Evolutionary conservation across 1,140 invertebrate genomes (phyloP), one percentile per base, ranked within the genome.

Genomic region (Tetramorium simillimum): DNA sequence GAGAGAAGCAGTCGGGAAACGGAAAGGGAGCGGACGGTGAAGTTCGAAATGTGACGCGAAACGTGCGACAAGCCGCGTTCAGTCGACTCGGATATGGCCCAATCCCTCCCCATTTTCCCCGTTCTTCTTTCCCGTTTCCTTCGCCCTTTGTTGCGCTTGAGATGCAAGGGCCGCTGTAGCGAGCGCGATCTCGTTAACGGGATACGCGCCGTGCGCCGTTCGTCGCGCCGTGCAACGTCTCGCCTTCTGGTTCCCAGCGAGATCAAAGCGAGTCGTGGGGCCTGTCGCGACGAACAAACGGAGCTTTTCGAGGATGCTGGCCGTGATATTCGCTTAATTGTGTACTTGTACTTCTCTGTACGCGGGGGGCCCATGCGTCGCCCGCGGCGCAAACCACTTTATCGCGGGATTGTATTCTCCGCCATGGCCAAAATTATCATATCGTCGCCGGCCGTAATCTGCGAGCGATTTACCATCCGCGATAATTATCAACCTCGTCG

Each of bases 11-110:
- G 75, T 53, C 16, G 62, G 9, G n/a, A 24, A 40, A 56, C 24
- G 62, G 85, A 60, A 49, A 56, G 14, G 33, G 3, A 24, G n/a
- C 6, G 33, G 24, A 37, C n/a, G 46, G 65, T 63, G 18, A 85
- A 86, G 85, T 75, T 86, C 72, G 75, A 82, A 65, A 53, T 72
- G 62, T 51, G 80, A 84, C 75, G 85, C 88, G 77, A 88, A 90
- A 90, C 89, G 89, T 91, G 90, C 90, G 80, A 78, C 69, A 90
- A 92, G 85, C 90, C 88, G 78, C 85, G 80, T 91, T 91, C 87
- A 85, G 86, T 81, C 88, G 76, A 58, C 58, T 46, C 51, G 21
- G 18, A 2, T 28, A 21, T 37, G 51, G 62, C 12, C 40, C 37
- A 5, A 40, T 7, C 70, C 65, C 63, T 46, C 82, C 16, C 72